Evolutionary conservation across 2,797 vertebrate species (phyloP).

Genomic region (Enteromius argenteus): DNA sequence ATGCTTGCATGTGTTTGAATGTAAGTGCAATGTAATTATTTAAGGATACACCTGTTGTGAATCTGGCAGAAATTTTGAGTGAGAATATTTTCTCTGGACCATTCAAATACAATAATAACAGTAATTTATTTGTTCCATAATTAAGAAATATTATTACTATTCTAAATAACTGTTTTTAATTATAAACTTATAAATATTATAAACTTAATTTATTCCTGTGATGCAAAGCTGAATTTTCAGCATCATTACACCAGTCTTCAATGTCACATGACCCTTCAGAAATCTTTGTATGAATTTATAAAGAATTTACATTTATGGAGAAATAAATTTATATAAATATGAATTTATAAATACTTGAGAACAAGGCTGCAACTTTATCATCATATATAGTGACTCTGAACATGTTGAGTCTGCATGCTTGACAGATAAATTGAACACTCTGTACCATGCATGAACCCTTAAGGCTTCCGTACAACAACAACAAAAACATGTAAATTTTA

Average conservation of each 20-base stretch:
- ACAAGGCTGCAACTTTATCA: neutral
- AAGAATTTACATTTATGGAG: too few species aligned
- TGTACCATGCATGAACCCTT: neutral
- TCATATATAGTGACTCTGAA: neutral
- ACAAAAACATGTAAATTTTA: neutral
- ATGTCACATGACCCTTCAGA: neutral
- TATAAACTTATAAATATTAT: neutral
- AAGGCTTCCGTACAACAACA: neutral
- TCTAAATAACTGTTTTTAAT: neutral
- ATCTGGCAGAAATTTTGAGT: neutral
- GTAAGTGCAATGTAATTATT: neutral
- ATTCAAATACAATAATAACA: neutral
- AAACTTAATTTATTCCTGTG: neutral
- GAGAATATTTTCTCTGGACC: neutral
- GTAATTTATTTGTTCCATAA: neutral
- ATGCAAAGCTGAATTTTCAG: neutral
- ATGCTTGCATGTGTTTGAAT: neutral
- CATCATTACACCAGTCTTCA: neutral
- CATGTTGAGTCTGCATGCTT: neutral
- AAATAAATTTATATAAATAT: neutral
- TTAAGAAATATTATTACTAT: neutral
- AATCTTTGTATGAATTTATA: neutral
- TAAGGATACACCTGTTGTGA: neutral
- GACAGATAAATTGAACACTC: neutral
- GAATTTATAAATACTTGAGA: neutral